Evolutionary conservation across 2,113 vertebrate genomes (phyloP), one percentile per base, ranked within the genome.

Genomic region (Arizona elegans): DNA sequence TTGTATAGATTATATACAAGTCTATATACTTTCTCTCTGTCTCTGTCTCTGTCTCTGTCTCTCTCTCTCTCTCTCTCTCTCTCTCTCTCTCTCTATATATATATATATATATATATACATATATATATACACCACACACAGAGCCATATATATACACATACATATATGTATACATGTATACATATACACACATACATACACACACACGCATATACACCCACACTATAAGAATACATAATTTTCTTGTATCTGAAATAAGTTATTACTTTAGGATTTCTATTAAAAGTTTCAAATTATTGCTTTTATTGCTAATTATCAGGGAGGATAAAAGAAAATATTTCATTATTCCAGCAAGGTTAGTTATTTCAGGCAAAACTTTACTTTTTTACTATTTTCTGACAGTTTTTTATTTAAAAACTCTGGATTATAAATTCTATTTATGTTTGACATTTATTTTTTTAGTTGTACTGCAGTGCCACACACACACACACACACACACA

Each of bases 201-300:
- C 2, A 43, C 43, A 43, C 43, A 43, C 3, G 3, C 3, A 43
- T 43, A 43, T 4, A 43, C 43, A 43, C 43, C 3, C 43, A 3
- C 43, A 43, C 43, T 43, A 43, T 43, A 43, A 43, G 43, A 43
- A 43, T 43, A 43, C 43, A 43, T 43, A 43, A 43, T 43, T 3
- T 43, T 43, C 17, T 87, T 53, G 26, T 23, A 58, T 47, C 47
- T 91, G n/a, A 93, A 96, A 88, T 75, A 54, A 65, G 93, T 92
- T 90, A 3, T 47, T 65, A 90, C 29, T 52, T 43, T 47, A 26
- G 8, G 26, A 43, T 26, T 62, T 52, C 29, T 3, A 5, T 65
- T 43, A 89, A 89, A 88, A 62, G 26, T 2, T 53, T 54, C 19
- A 88, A 19, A 88, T 54, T 21, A 91, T 23, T 19, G 86, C 11